Evolutionary conservation across 2,797 vertebrate species (phyloP), one percentile per base, ranked within the genome.

Genomic region (Bryconaethiops microstoma): DNA sequence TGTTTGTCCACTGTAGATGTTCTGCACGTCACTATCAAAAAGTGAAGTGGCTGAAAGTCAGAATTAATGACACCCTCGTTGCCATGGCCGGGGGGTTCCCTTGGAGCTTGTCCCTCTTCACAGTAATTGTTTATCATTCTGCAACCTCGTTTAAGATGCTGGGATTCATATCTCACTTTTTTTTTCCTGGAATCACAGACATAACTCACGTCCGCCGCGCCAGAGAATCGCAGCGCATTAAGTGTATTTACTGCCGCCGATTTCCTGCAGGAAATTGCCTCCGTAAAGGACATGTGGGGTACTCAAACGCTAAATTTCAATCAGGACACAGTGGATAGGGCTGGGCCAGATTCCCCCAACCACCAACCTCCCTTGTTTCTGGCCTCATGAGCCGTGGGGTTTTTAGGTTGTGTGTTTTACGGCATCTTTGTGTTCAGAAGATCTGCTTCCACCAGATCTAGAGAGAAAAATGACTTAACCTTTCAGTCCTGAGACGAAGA

Each of bases 181-280:
- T 95, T 89, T 92, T 90, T 89, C 83, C 83, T 93, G 91, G 92
- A 95, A 94, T 94, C 90, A 91, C 91, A 85, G 88, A 92, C 90
- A 93, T 96, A 95, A 94, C 92, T 96, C 94, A 95, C 87, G 90
- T 94, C 94, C 90, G 88, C 89, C 77, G 78, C 90, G 88, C 82
- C 84, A 89, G 92, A 92, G 88, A 90, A 89, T 88, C 88, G 90
- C 91, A 84, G 87, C 92, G 94, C 92, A 94, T 96, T 96, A 96
- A 94, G 94, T 92, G 92, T 95, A 95, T 97, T 97, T 97, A 96
- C 93, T 91, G 83, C 94, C 94, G 87, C 85, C 93, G 89, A 93
- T 93, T 95, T 93, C 8, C 93, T 87, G 89, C 91, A 91, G 90
- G 92, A 96, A 91, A 93, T 93, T 93, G 92, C 90, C 87, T 93